Base-by-base conservation (phyloP, 2,113 vertebrate genomes). In the Campylomormyrus numenius region DNA sequence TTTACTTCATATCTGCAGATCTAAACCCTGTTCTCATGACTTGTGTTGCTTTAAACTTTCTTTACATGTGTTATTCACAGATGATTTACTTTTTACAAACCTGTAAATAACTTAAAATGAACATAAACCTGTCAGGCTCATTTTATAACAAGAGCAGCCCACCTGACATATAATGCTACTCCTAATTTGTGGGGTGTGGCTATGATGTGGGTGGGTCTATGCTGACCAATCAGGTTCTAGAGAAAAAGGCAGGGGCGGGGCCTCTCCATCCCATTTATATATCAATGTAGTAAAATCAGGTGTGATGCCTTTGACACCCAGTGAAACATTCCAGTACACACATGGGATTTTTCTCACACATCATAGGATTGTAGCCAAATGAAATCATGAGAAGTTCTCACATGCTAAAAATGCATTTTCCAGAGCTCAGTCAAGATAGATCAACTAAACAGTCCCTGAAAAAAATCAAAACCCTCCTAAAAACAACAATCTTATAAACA, bases 341-440 rank as follows among this genome's bases (percentile, higher is more conserved):
- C 70, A 39, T 77, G 70, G 80, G 39, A 45, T 42, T 46, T 84
- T 17, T 21, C 21, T 84, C 39, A 45, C 42, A 84, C 19, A 19
- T 24, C 15, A 45, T 46, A 24, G 15, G 39, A 84, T 84, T 17
- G 6, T 21, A 46, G 17, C 7, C 80, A 85, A 24, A 48, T 19
- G 7, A 4, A 84, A 84, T 2, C 39, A 45, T n/a, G 42, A 31
- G 13, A 46, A 46, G 5, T 10, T 85, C 80, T 85, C 9, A 21
- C 42, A 48, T 21, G 19, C 45, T 48, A n/a, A 70, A 66, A 93
- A 95, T 92, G 92, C 92, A 93, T 92, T 92, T 92, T 91, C 92
- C 91, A 93, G 90, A 91, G 91, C 50, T 91, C 77, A 42, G 84
- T 93, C 80, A 93, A 95, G 95, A 95, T 94, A 94, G 94, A 95